These are phyloP conservation scores for Chionodraco myersi DNA, from an alignment of 2,113 vertebrate genomes.

Conservation along the genomic window DNA sequence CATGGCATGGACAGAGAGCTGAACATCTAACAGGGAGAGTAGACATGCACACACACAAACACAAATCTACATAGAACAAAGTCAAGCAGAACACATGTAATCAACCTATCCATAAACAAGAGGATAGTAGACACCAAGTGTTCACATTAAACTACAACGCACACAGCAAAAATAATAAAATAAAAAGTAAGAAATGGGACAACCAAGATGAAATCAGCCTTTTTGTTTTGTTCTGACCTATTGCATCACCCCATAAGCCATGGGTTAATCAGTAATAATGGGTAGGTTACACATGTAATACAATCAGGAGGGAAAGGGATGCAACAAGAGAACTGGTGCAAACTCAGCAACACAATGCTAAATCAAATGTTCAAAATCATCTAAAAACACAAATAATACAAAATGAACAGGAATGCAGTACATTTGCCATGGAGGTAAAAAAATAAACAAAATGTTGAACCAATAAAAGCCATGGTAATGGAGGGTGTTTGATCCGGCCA, in stretches of 20 bases:
- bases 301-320: slow-evolving; percentile 32
- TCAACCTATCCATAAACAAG: slow-evolving; percentile 50
- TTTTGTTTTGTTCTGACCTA: slow-evolving; percentile 37
- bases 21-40: slow-evolving; percentile 42
- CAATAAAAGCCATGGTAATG: slow-evolving; percentile 58
- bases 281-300: slow-evolving; percentile 40
- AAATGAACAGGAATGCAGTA: slow-evolving; percentile 16
- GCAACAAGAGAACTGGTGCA: slow-evolving; percentile 29
- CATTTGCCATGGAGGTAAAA: slow-evolving; percentile 26
- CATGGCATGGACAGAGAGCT: slow-evolving; percentile 50
- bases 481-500: slow-evolving; percentile 85
- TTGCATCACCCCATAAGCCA: slow-evolving; percentile 22
- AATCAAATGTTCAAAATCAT: background rate
- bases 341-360: slow-evolving; percentile 19
- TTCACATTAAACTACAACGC: slow-evolving; percentile 22
- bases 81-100: slow-evolving; percentile 43
- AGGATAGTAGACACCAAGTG: background rate
- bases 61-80: background rate
- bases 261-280: slow-evolving; percentile 60
- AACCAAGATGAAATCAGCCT: slow-evolving; percentile 27
- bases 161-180: slow-evolving; percentile 15
- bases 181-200: background rate
- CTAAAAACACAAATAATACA: background rate
- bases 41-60: slow-evolving; percentile 17
- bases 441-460: slow-evolving; percentile 19